These are phyloP conservation scores for Halichoerus grypus DNA, from an alignment of 2,113 vertebrate genomes.

Conservation along the genomic window DNA sequence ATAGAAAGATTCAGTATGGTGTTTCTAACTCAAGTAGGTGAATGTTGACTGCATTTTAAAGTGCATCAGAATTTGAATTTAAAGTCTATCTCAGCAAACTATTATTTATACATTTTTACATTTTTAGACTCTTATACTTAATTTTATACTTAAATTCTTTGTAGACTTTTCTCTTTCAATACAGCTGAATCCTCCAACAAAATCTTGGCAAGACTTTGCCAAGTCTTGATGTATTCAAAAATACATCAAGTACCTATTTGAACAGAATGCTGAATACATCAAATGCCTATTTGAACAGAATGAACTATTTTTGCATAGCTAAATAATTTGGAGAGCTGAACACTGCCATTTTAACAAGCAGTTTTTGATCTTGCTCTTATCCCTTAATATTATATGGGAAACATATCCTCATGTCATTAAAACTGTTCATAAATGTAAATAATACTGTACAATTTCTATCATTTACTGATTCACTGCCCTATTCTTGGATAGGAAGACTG, in stretches of 20 bases:
- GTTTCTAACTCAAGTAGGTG: constrained; percentile 65
- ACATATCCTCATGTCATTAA: neutral
- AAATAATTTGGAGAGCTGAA: neutral
- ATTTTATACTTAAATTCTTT: constrained; percentile 1
- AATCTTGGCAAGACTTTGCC: neutral
- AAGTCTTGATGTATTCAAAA: neutral
- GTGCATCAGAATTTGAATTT: constrained; percentile 15
- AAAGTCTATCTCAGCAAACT: constrained; percentile 33
- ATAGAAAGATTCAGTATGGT: constrained; percentile 57
- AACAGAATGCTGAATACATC: neutral
- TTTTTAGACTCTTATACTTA: too few relatives aligned
- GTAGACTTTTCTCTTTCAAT: constrained; percentile 12
- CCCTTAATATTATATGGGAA: neutral
- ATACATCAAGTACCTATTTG: constrained; percentile 10
- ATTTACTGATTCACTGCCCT: neutral
- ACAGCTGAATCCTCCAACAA: constrained; percentile 32
- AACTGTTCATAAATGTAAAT: neutral
- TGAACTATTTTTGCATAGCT: neutral
- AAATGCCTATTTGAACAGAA: constrained; percentile 17
- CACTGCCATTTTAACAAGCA: neutral
- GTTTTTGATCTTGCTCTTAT: neutral
- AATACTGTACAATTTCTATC: neutral
- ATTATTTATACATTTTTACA: constrained; percentile 45
- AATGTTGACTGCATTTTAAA: constrained; percentile 46
- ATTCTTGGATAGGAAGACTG: neutral